These are phyloP conservation scores for Zoanthus sansibaricus DNA, from an alignment of 92 coral and sea anemone genomes.

Conservation along the genomic window DNA sequence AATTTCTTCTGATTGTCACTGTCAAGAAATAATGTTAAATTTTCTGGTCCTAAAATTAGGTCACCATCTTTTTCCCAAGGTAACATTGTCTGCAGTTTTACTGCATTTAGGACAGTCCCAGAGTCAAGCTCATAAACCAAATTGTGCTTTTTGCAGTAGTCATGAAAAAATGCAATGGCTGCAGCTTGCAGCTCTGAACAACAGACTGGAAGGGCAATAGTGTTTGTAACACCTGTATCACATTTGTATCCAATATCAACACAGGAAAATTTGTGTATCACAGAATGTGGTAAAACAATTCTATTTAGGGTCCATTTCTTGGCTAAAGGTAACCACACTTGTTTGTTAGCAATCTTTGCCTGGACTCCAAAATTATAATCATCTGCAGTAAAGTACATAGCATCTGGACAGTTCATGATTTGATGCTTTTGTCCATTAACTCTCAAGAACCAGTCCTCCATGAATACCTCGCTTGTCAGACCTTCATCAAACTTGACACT, in stretches of 20 bases:
- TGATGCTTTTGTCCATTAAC: conserved; percentile 11
- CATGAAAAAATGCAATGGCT: conserved; percentile 5
- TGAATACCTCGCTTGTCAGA: not conserved
- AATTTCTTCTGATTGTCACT: conserved; percentile 10
- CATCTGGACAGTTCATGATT: conserved; percentile 39
- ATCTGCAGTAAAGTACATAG: conserved; percentile 40
- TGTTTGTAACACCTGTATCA: not conserved
- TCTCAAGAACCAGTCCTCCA: conserved; percentile 45
- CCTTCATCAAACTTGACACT: conserved; percentile 36
- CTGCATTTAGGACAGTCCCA: conserved; percentile 37
- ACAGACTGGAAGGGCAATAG: conserved; percentile 34
- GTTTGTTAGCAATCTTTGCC: conserved; percentile 13
- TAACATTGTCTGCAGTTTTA: conserved; percentile 2
- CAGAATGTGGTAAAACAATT: conserved; percentile 18
- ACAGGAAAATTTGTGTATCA: conserved; percentile 29
- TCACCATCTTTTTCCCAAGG: conserved; percentile 47
- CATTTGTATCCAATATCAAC: conserved; percentile 27
- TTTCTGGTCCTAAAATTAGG: conserved; percentile 11
- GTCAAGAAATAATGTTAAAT: not conserved
- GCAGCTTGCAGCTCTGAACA: conserved; percentile 39
- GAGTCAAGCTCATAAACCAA: conserved; percentile 27
- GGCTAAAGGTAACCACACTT: conserved; percentile 26
- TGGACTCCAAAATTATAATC: conserved; percentile 27
- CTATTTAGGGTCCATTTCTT: conserved; percentile 39
- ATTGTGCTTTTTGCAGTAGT: conserved; percentile 28